phyloP scores from a whole-genome alignment of 2,888 invertebrate genomes.

The Meiosimyza decipiens region DNA sequence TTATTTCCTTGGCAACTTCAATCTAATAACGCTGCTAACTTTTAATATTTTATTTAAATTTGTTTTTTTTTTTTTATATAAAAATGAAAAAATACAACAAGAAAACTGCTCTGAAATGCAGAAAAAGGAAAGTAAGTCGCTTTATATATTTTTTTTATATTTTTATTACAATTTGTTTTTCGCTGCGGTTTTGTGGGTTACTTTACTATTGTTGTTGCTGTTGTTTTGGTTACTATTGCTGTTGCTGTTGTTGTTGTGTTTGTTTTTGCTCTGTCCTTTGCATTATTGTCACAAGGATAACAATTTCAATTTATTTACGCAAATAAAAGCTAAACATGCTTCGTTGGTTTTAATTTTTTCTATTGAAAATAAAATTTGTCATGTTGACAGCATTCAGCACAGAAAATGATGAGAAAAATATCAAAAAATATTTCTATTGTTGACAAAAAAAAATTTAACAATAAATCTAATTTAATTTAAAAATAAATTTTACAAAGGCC shows the following conservation, averaged over 20 bases:
- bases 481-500: too few species aligned
- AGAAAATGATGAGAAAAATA: too few species aligned
- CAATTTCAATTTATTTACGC: constrained; percentile 15
- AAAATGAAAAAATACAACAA: not conserved
- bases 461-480: too few species aligned
- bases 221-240: not conserved
- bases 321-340: constrained; percentile 13
- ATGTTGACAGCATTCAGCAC: not conserved
- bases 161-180: not conserved
- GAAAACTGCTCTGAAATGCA: not conserved
- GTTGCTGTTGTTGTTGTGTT: not conserved
- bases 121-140: not conserved
- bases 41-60: not conserved
- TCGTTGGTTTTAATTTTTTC: constrained; percentile 8
- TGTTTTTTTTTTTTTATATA: too few species aligned
- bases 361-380: constrained; percentile 7
- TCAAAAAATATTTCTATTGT: too few species aligned
- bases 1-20: not conserved
- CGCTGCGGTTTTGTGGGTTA: not conserved
- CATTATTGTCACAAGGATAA: constrained; percentile 9
- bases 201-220: not conserved
- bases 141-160: too few species aligned
- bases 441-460: too few species aligned
- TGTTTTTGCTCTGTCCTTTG: not conserved
- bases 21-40: not conserved